Evolutionary conservation across 2,113 vertebrate genomes (phyloP).

Genomic region (Pelobates fuscus): DNA sequence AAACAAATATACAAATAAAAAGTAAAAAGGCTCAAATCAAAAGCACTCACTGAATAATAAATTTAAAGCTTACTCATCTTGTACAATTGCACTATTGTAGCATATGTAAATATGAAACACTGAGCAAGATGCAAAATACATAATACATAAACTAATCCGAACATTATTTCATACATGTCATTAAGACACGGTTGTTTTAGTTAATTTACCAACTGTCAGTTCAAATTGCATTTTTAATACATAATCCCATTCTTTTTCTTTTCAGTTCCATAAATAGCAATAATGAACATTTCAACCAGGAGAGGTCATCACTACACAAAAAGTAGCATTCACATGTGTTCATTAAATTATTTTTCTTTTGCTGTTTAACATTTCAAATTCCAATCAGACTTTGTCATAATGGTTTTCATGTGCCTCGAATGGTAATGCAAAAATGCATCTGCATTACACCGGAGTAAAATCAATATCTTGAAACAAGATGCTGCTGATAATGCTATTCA

Average conservation of each 20-base stretch:
- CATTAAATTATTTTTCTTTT: conserved; percentile 10
- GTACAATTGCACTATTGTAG: no score
- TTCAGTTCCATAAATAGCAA: conserved; percentile 15
- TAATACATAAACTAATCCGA: no score
- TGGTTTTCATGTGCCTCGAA: not conserved
- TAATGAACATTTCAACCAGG: conserved; percentile 45
- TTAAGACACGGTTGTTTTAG: no score
- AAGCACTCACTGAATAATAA: no score
- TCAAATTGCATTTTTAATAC: no score
- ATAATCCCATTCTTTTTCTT: not conserved
- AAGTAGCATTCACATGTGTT: conserved; percentile 18
- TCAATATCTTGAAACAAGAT: not conserved
- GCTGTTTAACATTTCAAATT: not conserved
- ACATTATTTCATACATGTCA: no score
- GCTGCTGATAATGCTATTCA: conserved; percentile 3
- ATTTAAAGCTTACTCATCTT: no score
- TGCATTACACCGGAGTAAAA: not conserved
- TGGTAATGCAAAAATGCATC: not conserved
- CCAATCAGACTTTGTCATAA: not conserved
- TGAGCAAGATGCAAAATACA: no score
- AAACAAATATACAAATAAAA: no score
- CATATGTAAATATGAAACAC: no score
- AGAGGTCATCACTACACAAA: conserved; percentile 50
- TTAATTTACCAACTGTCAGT: no score
- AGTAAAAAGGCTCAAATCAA: no score